Evolutionary conservation across 2,113 vertebrate genomes (phyloP).

Genomic region (Triplophysa tibetana): DNA sequence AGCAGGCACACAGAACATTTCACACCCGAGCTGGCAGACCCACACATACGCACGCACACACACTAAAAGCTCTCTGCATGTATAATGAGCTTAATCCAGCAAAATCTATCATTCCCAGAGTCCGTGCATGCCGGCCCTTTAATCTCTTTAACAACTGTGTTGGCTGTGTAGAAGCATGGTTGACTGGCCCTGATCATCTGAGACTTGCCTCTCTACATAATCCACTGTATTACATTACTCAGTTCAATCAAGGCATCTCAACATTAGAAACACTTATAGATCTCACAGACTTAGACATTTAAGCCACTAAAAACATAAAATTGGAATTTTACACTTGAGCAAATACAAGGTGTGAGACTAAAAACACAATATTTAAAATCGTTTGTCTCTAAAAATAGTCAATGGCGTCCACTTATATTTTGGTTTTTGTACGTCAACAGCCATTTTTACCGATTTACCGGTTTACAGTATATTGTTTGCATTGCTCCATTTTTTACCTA

Average conservation of each 20-base stretch:
- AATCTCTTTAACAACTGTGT: slow-evolving; percentile 53
- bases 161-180: slow-evolving; percentile 50
- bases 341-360: not conserved
- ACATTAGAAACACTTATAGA: slow-evolving; percentile 32
- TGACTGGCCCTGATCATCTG: slow-evolving; percentile 35
- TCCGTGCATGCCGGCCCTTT: slow-evolving; percentile 45
- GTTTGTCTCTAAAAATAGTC: too few relatives aligned
- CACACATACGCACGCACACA: slow-evolving; percentile 18
- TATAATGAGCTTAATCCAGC: slow-evolving; percentile 57
- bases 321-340: not conserved
- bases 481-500: too few relatives aligned
- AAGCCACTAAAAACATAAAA: not conserved
- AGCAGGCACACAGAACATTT: slow-evolving; percentile 38
- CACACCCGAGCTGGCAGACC: slow-evolving; percentile 47
- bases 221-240: slow-evolving; percentile 39
- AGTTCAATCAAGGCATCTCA: slow-evolving; percentile 16
- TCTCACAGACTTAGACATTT: not conserved
- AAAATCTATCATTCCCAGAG: slow-evolving; percentile 50
- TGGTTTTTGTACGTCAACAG: too few relatives aligned
- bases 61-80: slow-evolving; percentile 50
- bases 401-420: too few relatives aligned
- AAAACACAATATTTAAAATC: not conserved
- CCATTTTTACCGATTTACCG: too few relatives aligned
- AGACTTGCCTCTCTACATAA: slow-evolving; percentile 40
- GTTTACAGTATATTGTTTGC: too few relatives aligned